Evolutionary conservation across 2,797 vertebrate genomes (phyloP), one percentile per base, ranked within the genome.

Genomic region (Enteromius afrohamiltoni): DNA sequence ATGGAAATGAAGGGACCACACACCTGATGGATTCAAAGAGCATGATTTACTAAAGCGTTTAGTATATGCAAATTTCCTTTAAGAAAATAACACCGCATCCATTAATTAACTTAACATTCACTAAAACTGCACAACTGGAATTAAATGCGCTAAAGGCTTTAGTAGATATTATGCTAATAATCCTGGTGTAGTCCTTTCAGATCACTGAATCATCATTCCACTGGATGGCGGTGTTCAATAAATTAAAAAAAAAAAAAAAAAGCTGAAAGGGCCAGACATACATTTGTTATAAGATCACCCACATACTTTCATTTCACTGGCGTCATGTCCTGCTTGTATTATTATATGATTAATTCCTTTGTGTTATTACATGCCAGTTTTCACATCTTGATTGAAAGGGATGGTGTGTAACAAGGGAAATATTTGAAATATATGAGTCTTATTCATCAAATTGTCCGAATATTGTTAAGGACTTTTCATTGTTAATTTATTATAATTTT

Each of bases 401-500:
- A 49, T n/a, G 13, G 21, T 21, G 5, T 62, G 16, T 62, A 45
- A 26, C 21, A 47, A 47, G n/a, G 23, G 34, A 42, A n/a, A 1
- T 73, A 37, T 80, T 80, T 40, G 26, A 26, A 85, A 73, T 3
- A 1, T 42, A 42, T 76, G n/a, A n/a, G 84, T 88, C 45, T 87
- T 87, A 79, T 60, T 65, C 53, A 23, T 82, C 70, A 55, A 73
- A 80, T 86, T 62, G 77, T 85, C 58, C 74, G 16, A 55, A 45
- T 70, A 60, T 42, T 73, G 68, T 42, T 64, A 11, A 81, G 19
- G 58, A 47, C 68, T 31, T 55, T 51, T 68, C 31, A 70, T 69
- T 85, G 53, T 74, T 80, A 82, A 79, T 86, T 83, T 85, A 79
- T 62, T 8, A 3, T 8, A n/a, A 3, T 85, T 87, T 87, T 87